Percentiles rank a stretch among this genome's conserved stretches.
Evolutionary conservation across 2,113 vertebrate genomes (phyloP).

Genomic region (Hiodon alosoides): DNA sequence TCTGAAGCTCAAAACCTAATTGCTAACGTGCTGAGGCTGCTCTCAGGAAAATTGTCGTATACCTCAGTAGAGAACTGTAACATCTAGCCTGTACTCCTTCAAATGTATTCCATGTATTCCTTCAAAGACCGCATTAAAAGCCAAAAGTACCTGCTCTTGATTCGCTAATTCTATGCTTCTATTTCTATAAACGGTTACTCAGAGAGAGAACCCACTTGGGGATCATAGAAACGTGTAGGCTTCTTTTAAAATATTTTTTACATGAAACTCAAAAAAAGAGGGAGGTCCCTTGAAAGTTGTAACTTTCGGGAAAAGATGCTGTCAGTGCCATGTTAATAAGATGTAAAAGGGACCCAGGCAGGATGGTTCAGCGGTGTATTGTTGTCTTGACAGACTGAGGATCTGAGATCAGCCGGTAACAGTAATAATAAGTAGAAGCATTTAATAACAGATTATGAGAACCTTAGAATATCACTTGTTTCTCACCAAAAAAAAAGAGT

Average conservation of each 20-base stretch:
- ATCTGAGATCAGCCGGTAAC: background rate
- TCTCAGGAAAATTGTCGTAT: background rate
- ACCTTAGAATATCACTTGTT: no score
- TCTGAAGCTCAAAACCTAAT: constrained; percentile 13
- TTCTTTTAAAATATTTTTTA: constrained; percentile 3
- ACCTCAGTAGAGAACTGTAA: background rate
- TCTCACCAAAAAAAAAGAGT: no score
- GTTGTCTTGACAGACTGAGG: no score
- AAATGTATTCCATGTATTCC: constrained; percentile 28
- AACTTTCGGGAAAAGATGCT: constrained; percentile 6
- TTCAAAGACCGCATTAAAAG: constrained; percentile 42
- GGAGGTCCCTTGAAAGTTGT: constrained; percentile 8
- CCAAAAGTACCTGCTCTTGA: constrained; percentile 32
- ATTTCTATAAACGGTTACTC: constrained; percentile 30
- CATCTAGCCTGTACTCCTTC: constrained; percentile 5
- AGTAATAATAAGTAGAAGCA: no score
- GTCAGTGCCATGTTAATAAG: background rate
- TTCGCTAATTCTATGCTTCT: constrained; percentile 21
- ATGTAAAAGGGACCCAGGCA: background rate
- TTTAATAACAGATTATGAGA: no score
- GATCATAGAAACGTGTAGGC: constrained; percentile 31
- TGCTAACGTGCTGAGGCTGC: constrained; percentile 8
- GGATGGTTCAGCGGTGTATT: background rate
- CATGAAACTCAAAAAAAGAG: constrained; percentile 2
- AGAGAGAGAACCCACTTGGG: constrained; percentile 48